Percentiles rank a stretch among this genome's conserved stretches.
These are phyloP conservation scores for Lasioglossum oenotherae DNA, from an alignment of 2,888 invertebrate species.

Conservation along the genomic window DNA sequence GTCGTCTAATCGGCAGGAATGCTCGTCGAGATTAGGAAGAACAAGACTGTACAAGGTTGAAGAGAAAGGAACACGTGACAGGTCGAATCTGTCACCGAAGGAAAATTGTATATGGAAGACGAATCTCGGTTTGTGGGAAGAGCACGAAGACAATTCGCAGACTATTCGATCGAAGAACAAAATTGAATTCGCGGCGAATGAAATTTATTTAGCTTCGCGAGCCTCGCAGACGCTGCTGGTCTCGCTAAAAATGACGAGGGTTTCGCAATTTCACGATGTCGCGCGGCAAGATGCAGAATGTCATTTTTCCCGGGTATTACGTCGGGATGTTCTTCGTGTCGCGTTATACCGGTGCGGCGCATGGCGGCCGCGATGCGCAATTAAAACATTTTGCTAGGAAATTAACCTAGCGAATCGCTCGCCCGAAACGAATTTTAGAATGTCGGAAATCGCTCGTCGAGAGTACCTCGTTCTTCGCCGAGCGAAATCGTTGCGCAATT, in stretches of 20 bases:
- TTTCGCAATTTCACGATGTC: background rate
- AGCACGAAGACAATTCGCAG: background rate
- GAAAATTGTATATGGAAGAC: background rate
- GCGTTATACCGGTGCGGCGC: background rate
- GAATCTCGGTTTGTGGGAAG: background rate
- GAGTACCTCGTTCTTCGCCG: background rate
- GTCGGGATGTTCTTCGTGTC: background rate
- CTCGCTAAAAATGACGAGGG: background rate
- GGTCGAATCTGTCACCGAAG: background rate
- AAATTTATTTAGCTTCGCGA: background rate
- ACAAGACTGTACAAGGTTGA: background rate
- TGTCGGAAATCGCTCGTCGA: background rate
- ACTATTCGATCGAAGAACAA: background rate
- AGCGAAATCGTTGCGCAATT: background rate
- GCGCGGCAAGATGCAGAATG: background rate
- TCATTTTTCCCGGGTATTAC: background rate
- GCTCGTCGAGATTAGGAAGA: background rate
- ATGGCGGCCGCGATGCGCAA: background rate
- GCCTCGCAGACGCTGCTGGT: background rate
- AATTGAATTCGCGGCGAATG: background rate
- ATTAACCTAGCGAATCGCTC: background rate
- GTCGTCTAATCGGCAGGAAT: background rate
- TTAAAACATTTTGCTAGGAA: conserved; percentile 25
- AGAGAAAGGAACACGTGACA: background rate
- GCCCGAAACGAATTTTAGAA: background rate